phyloP scores from a whole-genome alignment of 2,113 vertebrate species.

The Heloderma charlesbogerti region DNA sequence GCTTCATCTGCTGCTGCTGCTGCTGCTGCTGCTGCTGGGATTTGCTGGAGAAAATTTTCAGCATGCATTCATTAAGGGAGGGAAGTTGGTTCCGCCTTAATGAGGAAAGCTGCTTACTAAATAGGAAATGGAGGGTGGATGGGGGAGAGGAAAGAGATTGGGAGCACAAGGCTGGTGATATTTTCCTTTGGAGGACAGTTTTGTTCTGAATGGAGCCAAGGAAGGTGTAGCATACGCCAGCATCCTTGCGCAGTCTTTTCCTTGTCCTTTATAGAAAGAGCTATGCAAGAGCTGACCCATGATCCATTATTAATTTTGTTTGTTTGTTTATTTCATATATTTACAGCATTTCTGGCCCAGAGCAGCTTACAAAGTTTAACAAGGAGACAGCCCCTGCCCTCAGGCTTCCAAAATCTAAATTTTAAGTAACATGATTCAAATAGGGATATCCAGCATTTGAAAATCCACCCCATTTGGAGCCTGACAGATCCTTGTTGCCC shows the following conservation, averaged over 20 bases:
- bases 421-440: neutral
- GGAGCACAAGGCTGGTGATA: neutral
- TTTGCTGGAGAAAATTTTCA: slow-evolving; percentile 49
- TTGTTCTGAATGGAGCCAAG: slow-evolving; percentile 4
- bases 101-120: slow-evolving; percentile 64
- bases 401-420: neutral
- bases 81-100: slow-evolving; percentile 47
- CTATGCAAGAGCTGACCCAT: neutral
- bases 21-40: slow-evolving; percentile 21
- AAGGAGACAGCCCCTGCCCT: no score
- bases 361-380: no score
- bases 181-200: slow-evolving; percentile 52
- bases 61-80: slow-evolving; percentile 45
- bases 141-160: fast-evolving
- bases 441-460: no score
- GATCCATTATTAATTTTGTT: neutral
- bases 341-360: no score
- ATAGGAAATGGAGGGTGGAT: slow-evolving; percentile 24
- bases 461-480: no score
- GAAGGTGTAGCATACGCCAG: neutral
- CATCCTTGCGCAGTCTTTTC: no score
- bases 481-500: no score
- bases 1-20: neutral
- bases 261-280: neutral
- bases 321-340: no score